Evolutionary conservation across 2,888 invertebrate genomes (phyloP).

Genomic region (Vandiemenella viatica): DNA sequence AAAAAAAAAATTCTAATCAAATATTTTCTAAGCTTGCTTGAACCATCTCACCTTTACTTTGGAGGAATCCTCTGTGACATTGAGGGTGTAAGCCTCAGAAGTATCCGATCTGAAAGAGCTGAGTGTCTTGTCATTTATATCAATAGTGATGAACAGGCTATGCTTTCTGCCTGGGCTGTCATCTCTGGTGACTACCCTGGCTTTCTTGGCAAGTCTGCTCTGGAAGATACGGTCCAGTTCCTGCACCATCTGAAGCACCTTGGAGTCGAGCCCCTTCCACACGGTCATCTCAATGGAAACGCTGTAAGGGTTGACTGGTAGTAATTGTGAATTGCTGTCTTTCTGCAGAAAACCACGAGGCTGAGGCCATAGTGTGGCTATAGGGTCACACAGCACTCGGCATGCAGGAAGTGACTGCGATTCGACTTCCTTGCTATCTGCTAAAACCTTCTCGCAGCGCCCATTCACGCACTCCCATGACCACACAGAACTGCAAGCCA

Average conservation of each 20-base stretch:
- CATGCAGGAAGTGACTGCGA: constrained; percentile 11
- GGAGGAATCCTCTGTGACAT: constrained; percentile 26
- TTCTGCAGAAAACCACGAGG: constrained; percentile 42
- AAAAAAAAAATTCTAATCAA: not conserved
- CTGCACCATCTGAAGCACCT: not conserved
- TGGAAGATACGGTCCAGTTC: constrained; percentile 3
- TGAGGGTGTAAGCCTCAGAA: constrained; percentile 60
- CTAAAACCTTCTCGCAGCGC: constrained; percentile 10
- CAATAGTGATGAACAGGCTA: not conserved
- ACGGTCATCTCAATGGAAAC: constrained; percentile 31
- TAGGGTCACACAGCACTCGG: constrained; percentile 12
- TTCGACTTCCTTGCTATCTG: not conserved
- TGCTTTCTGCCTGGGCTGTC: not conserved
- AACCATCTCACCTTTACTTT: not conserved
- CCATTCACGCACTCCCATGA: constrained; percentile 10
- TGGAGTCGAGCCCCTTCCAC: not conserved
- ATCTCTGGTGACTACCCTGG: not conserved
- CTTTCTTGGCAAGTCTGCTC: not conserved
- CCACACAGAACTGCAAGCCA: constrained; percentile 8
- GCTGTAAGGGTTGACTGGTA: constrained; percentile 34
- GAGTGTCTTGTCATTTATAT: not conserved
- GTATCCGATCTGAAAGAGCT: constrained; percentile 41
- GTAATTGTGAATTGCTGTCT: constrained; percentile 15
- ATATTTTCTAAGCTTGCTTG: not conserved
- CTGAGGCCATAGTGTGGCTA: constrained; percentile 41